phyloP scores from a whole-genome alignment of 2,797 vertebrate species.

The Microctenopoma lineatum region DNA sequence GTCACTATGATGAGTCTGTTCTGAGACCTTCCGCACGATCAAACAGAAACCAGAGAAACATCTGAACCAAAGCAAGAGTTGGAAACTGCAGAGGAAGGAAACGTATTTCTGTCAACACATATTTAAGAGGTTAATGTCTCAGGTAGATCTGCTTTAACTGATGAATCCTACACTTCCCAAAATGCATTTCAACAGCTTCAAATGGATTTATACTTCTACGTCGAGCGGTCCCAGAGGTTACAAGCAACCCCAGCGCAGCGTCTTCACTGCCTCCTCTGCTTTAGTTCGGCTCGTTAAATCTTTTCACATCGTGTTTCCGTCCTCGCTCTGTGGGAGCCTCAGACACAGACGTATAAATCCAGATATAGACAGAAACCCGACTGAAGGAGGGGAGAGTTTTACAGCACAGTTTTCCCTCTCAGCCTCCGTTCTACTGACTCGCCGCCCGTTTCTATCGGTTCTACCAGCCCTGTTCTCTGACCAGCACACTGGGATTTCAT shows the following conservation, averaged over 20 bases:
- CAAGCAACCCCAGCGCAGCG: background rate
- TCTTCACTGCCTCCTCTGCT: too few relatives aligned
- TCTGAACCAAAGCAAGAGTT: too few relatives aligned
- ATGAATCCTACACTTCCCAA: constrained; percentile 31
- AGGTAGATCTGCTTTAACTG: background rate
- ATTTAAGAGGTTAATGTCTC: background rate
- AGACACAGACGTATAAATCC: constrained; percentile 31
- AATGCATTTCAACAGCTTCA: constrained; percentile 29
- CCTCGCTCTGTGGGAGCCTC: background rate
- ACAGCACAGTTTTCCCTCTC: constrained; percentile 9
- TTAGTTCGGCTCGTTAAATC: too few relatives aligned
- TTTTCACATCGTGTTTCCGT: too few relatives aligned
- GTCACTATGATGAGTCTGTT: background rate
- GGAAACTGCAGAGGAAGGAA: background rate
- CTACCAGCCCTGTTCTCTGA: background rate
- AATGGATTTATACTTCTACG: constrained; percentile 26
- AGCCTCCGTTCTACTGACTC: background rate
- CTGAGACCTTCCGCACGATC: background rate
- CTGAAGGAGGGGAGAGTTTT: constrained; percentile 20
- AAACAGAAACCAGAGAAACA: background rate
- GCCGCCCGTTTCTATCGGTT: background rate
- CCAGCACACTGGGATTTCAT: constrained; percentile 23
- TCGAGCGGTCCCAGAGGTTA: background rate
- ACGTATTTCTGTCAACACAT: background rate
- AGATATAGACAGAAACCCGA: constrained; percentile 10